Evolutionary conservation across 1,140 invertebrate genomes (phyloP).

Genomic region (Trichonephila clavata): DNA sequence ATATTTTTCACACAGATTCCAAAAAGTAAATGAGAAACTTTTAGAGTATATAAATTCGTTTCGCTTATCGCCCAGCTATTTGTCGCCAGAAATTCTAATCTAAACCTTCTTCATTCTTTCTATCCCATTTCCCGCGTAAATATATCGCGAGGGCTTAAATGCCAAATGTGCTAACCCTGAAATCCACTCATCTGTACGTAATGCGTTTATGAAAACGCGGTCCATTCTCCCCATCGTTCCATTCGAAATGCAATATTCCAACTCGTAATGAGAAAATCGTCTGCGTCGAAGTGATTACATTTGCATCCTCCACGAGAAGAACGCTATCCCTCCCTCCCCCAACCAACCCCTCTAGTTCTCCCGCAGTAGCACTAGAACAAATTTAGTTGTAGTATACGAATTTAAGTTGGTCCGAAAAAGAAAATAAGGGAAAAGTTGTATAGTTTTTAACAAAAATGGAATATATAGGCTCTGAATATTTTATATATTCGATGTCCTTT

Average conservation of each 20-base stretch:
- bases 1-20: neutral
- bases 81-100: neutral
- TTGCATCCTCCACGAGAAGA: constrained; percentile 2
- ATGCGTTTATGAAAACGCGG: constrained; percentile 8
- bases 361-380: neutral
- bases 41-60: neutral
- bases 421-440: neutral
- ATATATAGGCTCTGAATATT: too few species aligned
- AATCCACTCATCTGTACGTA: neutral
- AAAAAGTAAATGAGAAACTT: neutral
- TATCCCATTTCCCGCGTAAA: neutral
- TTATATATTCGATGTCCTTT: too few species aligned
- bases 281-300: constrained; percentile 29
- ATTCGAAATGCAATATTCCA: constrained; percentile 25
- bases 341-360: neutral
- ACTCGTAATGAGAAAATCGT: constrained; percentile 37
- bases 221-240: neutral
- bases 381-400: neutral
- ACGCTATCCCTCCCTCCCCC: neutral
- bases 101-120: neutral
- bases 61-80: neutral
- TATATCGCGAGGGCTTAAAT: neutral
- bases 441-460: neutral
- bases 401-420: neutral
- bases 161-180: constrained; percentile 24